phyloP scores from a whole-genome alignment of 2,113 vertebrate genomes.

The Excalfactoria chinensis region DNA sequence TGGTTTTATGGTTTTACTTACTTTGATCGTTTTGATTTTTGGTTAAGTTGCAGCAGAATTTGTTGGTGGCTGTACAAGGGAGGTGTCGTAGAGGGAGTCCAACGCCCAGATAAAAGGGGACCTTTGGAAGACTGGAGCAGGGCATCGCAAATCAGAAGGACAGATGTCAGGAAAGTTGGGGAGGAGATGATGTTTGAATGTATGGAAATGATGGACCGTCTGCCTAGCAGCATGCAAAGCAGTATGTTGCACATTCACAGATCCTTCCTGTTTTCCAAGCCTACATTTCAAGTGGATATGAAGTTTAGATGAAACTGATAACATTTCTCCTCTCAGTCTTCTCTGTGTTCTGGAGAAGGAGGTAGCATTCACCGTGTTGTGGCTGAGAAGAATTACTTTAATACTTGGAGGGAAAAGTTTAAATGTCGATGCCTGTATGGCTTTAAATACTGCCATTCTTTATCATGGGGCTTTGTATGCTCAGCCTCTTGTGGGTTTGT shows the following conservation, averaged over 20 bases:
- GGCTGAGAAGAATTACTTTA: background rate
- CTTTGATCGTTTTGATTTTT: background rate
- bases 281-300: background rate
- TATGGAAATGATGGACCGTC: background rate
- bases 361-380: background rate
- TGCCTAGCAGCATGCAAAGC: background rate
- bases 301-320: background rate
- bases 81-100: background rate
- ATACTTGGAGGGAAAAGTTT: background rate
- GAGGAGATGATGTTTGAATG: background rate
- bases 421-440: background rate
- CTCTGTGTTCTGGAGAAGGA: background rate
- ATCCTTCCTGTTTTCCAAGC: background rate
- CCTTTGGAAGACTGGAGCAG: background rate
- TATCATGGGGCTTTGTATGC: background rate
- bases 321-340: background rate
- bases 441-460: background rate
- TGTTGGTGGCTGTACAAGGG: background rate
- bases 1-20: background rate
- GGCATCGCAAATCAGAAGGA: background rate
- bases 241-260: background rate
- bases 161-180: background rate
- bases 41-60: background rate
- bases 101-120: background rate
- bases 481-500: background rate